Base-by-base conservation (phyloP, 2,797 vertebrate species). In the Buphagus erythrorhynchus region DNA sequence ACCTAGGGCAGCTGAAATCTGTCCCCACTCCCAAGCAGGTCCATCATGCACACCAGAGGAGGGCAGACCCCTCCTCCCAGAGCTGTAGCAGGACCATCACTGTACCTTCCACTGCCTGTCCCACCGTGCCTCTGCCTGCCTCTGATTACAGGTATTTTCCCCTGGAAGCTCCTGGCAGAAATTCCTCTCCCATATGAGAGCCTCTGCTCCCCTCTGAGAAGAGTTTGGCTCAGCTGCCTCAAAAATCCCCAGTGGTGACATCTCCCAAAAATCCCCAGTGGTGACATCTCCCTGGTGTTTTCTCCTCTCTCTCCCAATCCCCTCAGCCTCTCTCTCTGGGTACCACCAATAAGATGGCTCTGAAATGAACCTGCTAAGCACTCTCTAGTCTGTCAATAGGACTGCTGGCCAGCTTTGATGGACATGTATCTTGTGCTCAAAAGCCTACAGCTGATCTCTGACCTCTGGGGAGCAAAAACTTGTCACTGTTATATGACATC, bases 51-150 rank as follows among this genome's bases (percentile, higher is more conserved):
- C 45, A 33, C 31, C 8, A 45, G 68, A 66, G 58, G 43, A 89
- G 63, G 1, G 54, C 58, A 67, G 68, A 36, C 18, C 15, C 26
- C 52, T 65, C 31, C 46, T 59, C 20, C 45, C 25, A 33, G 54
- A 0, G 0, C 2, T 36, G 15, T 0, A 62, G 55, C 0, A 0
- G 48, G 43, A 66, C 51, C 51, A 36, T 6, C 1, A 0, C 31
- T 13, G 20, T 14, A 61, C 17, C 43, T 16, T 13, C 35, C 67
- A 29, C 18, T 5, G 3, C 59, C 59, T 4, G 2, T 31, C 57
- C 57, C 69, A 28, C 54, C 0, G 0, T 7, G 21, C 40, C 26
- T 16, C 61, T 46, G 10, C 10, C 66, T 24, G 25, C 2, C 55
- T 38, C 36, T 52, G 22, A 38, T 19, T 8, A 10, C 20, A 36